A percentile compares a stretch with the other conserved stretches of the same genome.
phyloP scores from a whole-genome alignment of 2,113 vertebrate species.

The Dinomys branickii region DNA sequence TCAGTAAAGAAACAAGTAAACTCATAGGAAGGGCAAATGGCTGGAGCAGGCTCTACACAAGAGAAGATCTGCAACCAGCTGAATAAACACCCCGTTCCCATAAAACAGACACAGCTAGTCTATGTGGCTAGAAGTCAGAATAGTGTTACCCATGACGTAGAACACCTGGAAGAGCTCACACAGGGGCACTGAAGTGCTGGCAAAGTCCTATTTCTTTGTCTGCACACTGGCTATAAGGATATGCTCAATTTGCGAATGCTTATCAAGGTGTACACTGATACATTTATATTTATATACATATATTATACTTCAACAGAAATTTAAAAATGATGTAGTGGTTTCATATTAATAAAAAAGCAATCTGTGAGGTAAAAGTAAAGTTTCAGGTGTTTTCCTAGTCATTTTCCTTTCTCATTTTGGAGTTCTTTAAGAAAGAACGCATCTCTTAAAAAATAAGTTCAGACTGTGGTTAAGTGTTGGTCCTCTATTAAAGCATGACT shows the following conservation, averaged over 20 bases:
- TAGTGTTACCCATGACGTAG: too few relatives aligned
- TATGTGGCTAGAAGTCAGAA: too few relatives aligned
- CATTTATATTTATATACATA: background rate
- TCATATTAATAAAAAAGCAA: background rate
- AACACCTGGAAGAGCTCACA: background rate
- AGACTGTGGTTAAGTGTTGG: background rate
- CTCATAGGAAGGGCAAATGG: too few relatives aligned
- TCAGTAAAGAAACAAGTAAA: too few relatives aligned
- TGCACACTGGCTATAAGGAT: background rate
- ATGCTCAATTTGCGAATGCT: background rate
- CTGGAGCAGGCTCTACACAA: too few relatives aligned
- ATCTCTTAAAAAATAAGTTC: background rate
- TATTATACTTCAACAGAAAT: background rate
- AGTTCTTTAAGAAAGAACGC: background rate
- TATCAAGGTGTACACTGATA: background rate
- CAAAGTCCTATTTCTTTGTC: background rate
- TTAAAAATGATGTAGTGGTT: background rate
- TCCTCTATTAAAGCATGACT: background rate
- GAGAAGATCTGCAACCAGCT: too few relatives aligned
- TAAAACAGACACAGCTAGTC: too few relatives aligned
- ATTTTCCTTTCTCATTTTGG: background rate
- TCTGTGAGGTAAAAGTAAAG: background rate
- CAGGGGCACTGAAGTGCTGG: background rate
- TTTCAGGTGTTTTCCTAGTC: background rate
- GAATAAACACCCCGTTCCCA: too few relatives aligned